phyloP scores from a whole-genome alignment of 2,113 vertebrate species.

The Stigmatopora argus region DNA sequence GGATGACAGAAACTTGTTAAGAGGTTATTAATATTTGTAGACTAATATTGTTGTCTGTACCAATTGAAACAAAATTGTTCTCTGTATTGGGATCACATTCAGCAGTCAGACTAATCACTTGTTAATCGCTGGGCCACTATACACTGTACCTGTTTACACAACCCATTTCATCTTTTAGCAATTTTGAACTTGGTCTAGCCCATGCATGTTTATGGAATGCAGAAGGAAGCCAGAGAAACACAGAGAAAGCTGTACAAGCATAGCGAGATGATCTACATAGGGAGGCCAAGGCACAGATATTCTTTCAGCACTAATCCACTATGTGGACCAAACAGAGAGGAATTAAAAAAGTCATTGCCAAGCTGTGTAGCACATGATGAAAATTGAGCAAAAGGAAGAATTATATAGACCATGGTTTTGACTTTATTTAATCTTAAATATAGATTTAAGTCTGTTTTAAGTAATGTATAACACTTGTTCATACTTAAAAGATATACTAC shows the following conservation, averaged over 20 bases:
- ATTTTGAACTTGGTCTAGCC: neutral
- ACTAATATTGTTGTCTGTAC: neutral
- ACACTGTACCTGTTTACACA: neutral
- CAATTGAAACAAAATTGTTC: neutral
- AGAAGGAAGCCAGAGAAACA: neutral
- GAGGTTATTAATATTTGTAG: neutral
- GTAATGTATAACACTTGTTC: no score
- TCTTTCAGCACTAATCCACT: neutral
- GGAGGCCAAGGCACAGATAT: neutral
- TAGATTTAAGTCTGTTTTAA: no score
- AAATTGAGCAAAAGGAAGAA: no score
- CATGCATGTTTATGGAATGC: neutral
- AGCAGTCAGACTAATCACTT: no score
- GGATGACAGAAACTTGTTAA: conserved; percentile 21
- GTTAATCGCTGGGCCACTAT: neutral
- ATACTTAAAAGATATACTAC: no score
- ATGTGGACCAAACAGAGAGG: neutral
- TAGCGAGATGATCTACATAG: neutral
- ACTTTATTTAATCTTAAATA: no score
- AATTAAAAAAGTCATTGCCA: no score
- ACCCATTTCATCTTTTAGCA: neutral
- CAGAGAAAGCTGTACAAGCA: neutral
- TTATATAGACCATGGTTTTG: no score
- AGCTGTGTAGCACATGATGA: no score
- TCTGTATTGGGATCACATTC: neutral